Conservation (phyloP, 2,113 vertebrate genomes). For the Pseudonaja textilis region DNA sequence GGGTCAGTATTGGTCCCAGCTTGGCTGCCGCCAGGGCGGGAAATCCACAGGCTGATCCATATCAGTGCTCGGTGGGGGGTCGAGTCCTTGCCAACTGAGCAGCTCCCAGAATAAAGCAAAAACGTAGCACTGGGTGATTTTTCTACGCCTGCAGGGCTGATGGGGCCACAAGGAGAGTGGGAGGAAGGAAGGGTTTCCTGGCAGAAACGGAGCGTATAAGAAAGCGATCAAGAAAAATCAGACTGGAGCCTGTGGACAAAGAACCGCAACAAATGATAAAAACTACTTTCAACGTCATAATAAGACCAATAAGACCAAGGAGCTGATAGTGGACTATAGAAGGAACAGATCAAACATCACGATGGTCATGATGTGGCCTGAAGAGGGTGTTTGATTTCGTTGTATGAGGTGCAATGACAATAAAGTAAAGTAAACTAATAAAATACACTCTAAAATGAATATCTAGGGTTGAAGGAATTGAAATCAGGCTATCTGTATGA, state of each 20-base stretch:
- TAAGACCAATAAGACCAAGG: background rate
- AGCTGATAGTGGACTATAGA: too few species aligned
- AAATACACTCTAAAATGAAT: background rate
- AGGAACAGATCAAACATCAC: too few species aligned
- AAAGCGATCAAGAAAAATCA: background rate
- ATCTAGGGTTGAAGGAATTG: background rate
- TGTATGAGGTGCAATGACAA: too few species aligned
- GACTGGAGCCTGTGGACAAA: background rate
- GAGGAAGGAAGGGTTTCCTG: too few species aligned
- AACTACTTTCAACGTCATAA: background rate
- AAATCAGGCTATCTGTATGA: background rate
- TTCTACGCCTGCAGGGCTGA: background rate
- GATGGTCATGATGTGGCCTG: too few species aligned
- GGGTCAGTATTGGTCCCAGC: background rate
- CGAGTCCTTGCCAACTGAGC: background rate
- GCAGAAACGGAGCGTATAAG: background rate
- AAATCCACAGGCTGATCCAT: background rate
- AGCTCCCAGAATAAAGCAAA: background rate
- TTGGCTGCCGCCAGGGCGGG: background rate
- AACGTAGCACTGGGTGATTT: background rate
- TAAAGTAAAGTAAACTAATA: too few species aligned
- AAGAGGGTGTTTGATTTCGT: too few species aligned
- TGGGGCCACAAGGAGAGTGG: too few species aligned
- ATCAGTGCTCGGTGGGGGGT: background rate
- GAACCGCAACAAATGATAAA: background rate